Base-by-base conservation (phyloP, 2,113 vertebrate species). In the Anoura caudifer region DNA sequence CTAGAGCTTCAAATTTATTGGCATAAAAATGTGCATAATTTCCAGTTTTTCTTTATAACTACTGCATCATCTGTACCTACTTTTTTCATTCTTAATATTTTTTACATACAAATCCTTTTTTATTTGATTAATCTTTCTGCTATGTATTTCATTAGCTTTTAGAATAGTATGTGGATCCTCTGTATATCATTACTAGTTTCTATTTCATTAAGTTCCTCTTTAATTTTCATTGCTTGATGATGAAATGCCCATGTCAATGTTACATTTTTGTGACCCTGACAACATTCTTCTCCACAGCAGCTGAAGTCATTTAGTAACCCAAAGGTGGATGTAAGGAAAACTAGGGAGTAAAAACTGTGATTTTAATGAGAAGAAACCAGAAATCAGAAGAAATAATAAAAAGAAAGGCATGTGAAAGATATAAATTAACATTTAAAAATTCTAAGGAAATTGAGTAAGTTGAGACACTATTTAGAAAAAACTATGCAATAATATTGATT, bases 371-470 rank as follows among this genome's bases (percentile, higher is more conserved):
- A 36, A 76, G 10, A 19, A 63, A 20, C 26, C 33, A 69, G 72
- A 92, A 80, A 85, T n/a, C n/a, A 84, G 54, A 67, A 75, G 7
- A 91, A 67, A 69, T 22, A 79, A 20, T 94, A 36, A 88, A 96
- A 59, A 91, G 4, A 67, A 4, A 54, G 1, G 2, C 24, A 85
- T 8, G 4, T 15, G 20, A 54, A 52, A 86, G 3, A 47, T n/a
- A 87, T 19, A 80, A 20, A 33, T 75, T 65, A 59, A 4, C 31
- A 3, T 61, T 86, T 43, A 81, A 89, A 84, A 59, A 13, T 56
- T 85, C n/a, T 31, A 90, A 80, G 65, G 5, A 85, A 92, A 87
- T 7, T 79, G 20, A 90, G 14, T 73, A 89, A 82, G 1, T 10
- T 31, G 54, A 85, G 31, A 69, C 8, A 79, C 3, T 38, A 24